Base-by-base conservation (phyloP, 2,113 vertebrate genomes). In the Petrocephalus zakoni region DNA sequence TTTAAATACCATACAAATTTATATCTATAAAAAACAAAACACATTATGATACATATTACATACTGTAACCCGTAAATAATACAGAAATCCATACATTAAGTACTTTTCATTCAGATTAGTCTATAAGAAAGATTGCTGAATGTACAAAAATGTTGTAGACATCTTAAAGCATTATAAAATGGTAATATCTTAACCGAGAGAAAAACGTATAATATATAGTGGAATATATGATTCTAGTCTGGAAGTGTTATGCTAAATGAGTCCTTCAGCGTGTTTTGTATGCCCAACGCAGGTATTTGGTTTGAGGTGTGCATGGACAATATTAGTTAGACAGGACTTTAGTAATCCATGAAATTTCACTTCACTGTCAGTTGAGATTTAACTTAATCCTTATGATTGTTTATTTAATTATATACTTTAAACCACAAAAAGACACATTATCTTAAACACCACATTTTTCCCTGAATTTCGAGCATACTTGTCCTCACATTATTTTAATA, bases 381-480 rank as follows among this genome's bases (percentile, higher is more conserved):
- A 86, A 78, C 25, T 86, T 86, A 86, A 86, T 89, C 84, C 88
- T 78, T n/a, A 68, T 85, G 42, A 34, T 56, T 47, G 37, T 55
- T 52, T 13, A 46, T 15, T 37, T 47, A 25, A 56, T 85, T 34
- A 34, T 68, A 7, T 47, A 22, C 47, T n/a, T 22, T 11, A 22
- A 47, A 47, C 4, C 17, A 46, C 42, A 47, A n/a, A 83, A 49
- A 49, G 81, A 5, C 9, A n/a, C 56, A 55, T 46, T 47, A 49
- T 83, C 81, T 83, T 83, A 49, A 46, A 83, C 19, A 9, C 46
- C 81, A 83, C 81, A 47, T 46, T 83, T 83, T 83, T 17, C 37
- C 11, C 34, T 5, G 47, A 21, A 85, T 21, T 51, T n/a, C 9
- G 25, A 85, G 51, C 49, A 52, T n/a, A 85, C n/a, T 53, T 55